These are phyloP conservation scores for Drosophila jambulina DNA, from an alignment of 1,140 invertebrate genomes.

Conservation along the genomic window DNA sequence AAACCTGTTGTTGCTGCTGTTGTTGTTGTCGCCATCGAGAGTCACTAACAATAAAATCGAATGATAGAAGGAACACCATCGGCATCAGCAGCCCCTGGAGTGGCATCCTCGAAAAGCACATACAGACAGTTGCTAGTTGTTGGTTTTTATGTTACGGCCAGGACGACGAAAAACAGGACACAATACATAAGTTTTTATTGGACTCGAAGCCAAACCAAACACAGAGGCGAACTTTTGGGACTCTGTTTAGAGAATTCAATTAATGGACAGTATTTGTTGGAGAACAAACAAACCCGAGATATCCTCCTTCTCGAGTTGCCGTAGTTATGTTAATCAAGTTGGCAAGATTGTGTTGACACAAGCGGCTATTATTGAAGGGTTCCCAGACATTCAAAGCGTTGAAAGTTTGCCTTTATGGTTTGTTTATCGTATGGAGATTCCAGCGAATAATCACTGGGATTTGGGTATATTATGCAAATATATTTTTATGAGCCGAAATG, in stretches of 20 bases:
- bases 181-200: constrained; percentile 73
- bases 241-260: constrained; percentile 63
- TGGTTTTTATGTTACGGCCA: constrained; percentile 70
- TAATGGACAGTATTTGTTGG: constrained; percentile 54
- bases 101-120: constrained; percentile 45
- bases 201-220: constrained; percentile 30
- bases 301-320: constrained; percentile 2
- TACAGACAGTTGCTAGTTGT: constrained; percentile 57
- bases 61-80: constrained; percentile 55
- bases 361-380: constrained; percentile 36
- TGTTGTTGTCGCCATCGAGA: constrained; percentile 35
- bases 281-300: constrained; percentile 35
- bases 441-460: constrained; percentile 22
- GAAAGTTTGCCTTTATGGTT: constrained; percentile 28
- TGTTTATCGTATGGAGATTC: constrained; percentile 35
- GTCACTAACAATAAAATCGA: constrained; percentile 77
- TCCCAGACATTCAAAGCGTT: constrained; percentile 1
- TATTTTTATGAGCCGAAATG: constrained; percentile 7
- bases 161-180: constrained; percentile 21
- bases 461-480: constrained; percentile 12
- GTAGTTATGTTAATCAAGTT: constrained; percentile 62
- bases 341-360: constrained; percentile 39
- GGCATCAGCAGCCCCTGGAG: constrained; percentile 29
- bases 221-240: constrained; percentile 32
- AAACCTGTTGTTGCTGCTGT: constrained; percentile 64